phyloP scores from a whole-genome alignment of 2,113 vertebrate species.

The Eira barbara region DNA sequence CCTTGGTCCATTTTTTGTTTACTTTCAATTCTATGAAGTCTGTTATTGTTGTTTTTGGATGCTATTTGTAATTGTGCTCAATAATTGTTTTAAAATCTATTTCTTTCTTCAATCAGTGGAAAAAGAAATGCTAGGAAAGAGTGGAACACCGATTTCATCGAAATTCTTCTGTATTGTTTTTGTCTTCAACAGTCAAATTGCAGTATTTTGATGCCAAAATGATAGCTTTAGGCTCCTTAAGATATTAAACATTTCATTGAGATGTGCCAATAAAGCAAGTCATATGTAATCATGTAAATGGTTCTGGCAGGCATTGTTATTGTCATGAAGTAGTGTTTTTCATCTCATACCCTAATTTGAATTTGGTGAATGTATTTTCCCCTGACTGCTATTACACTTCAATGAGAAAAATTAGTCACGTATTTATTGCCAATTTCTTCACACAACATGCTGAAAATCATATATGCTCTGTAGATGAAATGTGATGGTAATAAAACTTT shows the following conservation, averaged over 20 bases:
- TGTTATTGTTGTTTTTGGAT: neutral
- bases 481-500: neutral
- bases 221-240: neutral
- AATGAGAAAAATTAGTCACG: neutral
- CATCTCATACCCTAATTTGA: neutral
- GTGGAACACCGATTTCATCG: neutral
- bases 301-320: neutral
- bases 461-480: neutral
- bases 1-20: neutral
- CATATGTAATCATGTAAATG: neutral
- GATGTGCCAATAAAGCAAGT: neutral
- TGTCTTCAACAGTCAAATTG: neutral
- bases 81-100: neutral
- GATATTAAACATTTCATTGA: neutral
- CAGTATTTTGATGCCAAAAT: neutral
- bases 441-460: neutral
- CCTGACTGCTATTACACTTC: neutral
- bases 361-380: neutral
- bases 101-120: neutral
- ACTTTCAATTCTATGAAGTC: neutral
- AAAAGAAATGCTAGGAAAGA: neutral
- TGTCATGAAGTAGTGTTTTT: neutral
- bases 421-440: neutral
- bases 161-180: neutral
- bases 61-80: neutral